Conservation (phyloP, 2,888 invertebrate genomes). For the Hypomecis punctinalis region DNA sequence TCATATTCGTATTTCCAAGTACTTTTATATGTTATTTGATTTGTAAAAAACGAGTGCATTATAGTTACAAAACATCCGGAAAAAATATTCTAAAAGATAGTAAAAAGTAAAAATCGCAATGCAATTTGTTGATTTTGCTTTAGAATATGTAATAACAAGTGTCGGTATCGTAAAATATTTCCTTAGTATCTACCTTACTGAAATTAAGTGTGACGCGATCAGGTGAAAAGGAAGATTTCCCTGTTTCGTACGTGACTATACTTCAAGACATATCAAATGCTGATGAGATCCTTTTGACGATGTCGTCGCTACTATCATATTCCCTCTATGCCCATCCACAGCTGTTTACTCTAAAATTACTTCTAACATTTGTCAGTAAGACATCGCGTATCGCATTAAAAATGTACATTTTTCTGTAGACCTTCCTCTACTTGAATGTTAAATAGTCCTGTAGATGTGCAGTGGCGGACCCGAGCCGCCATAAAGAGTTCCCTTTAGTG, state of each 20-base stretch:
- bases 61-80: too few species aligned
- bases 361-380: slow-evolving; percentile 43
- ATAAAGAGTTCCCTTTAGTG: slow-evolving; percentile 53
- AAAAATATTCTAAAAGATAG: too few species aligned
- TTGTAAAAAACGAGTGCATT: too few species aligned
- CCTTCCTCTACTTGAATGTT: slow-evolving; percentile 51
- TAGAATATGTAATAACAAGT: too few species aligned
- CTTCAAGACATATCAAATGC: background rate
- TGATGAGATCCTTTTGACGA: slow-evolving; percentile 1
- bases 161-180: too few species aligned
- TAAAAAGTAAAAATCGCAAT: too few species aligned
- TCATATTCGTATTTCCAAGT: too few species aligned
- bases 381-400: slow-evolving; percentile 46
- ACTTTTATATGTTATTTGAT: too few species aligned
- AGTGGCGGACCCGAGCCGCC: slow-evolving; percentile 47
- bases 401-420: slow-evolving; percentile 53
- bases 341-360: slow-evolving; percentile 47
- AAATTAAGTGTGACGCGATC: background rate
- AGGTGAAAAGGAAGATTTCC: background rate
- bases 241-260: background rate
- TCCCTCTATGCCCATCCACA: slow-evolving; percentile 39
- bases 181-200: too few species aligned
- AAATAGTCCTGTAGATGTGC: slow-evolving; percentile 47
- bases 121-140: too few species aligned
- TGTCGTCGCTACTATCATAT: slow-evolving; percentile 21